Evolutionary conservation across 2,888 invertebrate species (phyloP).

Genomic region (Tipula unca): DNA sequence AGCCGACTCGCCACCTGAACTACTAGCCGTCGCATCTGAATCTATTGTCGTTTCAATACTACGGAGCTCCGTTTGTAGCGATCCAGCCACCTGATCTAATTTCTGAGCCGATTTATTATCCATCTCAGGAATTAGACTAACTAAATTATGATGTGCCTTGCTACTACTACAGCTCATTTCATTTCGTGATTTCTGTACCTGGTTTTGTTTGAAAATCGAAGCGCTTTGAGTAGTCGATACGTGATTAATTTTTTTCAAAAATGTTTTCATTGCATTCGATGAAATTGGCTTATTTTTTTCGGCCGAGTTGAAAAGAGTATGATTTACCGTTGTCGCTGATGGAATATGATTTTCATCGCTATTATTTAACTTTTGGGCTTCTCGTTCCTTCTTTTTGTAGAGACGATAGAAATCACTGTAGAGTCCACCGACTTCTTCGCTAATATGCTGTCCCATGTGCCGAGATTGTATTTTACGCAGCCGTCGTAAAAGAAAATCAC

Average conservation of each 20-base stretch:
- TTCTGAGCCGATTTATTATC: constrained; percentile 45
- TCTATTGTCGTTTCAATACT: constrained; percentile 71
- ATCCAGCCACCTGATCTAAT: constrained; percentile 62
- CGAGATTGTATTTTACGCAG: constrained; percentile 67
- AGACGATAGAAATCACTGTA: constrained; percentile 61
- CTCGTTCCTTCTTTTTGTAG: constrained; percentile 27
- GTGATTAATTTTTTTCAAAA: constrained; percentile 39
- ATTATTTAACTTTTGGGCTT: constrained; percentile 27
- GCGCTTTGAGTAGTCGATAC: constrained; percentile 34
- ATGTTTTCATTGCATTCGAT: constrained; percentile 47
- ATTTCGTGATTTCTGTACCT: constrained; percentile 27
- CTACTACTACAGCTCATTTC: constrained; percentile 19
- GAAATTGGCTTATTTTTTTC: constrained; percentile 42
- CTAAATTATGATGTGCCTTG: background rate
- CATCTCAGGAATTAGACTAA: constrained; percentile 39
- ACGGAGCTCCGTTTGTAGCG: constrained; percentile 62
- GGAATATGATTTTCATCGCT: constrained; percentile 17
- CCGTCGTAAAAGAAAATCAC: constrained; percentile 63
- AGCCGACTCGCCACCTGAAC: constrained; percentile 89
- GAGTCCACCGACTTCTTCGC: constrained; percentile 69
- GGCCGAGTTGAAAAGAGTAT: constrained; percentile 20
- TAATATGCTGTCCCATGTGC: constrained; percentile 65
- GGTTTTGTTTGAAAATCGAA: constrained; percentile 25
- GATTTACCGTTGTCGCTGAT: constrained; percentile 18
- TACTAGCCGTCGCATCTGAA: constrained; percentile 89